phyloP scores from a whole-genome alignment of 2,113 vertebrate species.

The Phyllostomus hastatus region DNA sequence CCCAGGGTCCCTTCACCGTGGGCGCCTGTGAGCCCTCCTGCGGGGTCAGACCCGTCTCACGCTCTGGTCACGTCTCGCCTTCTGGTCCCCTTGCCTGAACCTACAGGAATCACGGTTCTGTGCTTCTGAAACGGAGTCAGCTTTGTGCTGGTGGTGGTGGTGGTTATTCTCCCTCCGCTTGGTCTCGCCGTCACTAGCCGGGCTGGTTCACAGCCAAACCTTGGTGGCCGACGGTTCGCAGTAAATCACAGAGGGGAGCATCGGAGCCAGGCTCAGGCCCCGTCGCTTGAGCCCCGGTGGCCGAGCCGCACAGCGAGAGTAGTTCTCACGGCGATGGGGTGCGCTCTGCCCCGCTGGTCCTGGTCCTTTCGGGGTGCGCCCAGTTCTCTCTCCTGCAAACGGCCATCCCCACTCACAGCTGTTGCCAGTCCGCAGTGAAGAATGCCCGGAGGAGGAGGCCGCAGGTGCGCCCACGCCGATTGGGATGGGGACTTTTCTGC shows the following conservation, averaged over 20 bases:
- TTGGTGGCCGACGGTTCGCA: not conserved
- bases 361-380: not conserved
- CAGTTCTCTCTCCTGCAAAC: not conserved
- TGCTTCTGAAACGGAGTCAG: not conserved
- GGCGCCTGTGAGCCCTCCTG: fast-evolving
- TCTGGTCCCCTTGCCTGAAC: not conserved
- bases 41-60: fast-evolving
- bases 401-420: not conserved
- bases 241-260: fast-evolving
- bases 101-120: not conserved
- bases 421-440: not conserved
- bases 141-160: not conserved
- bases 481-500: not conserved
- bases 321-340: too few species aligned
- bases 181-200: not conserved
- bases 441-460: not conserved
- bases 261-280: fast-evolving
- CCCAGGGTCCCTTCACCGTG: fast-evolving
- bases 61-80: not conserved
- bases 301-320: fast-evolving
- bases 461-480: not conserved
- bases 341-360: not conserved
- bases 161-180: not conserved
- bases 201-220: not conserved
- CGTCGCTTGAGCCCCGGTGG: too few species aligned